Conservation (phyloP, 2,797 vertebrate species). For the Hippoglossus hippoglossus region DNA sequence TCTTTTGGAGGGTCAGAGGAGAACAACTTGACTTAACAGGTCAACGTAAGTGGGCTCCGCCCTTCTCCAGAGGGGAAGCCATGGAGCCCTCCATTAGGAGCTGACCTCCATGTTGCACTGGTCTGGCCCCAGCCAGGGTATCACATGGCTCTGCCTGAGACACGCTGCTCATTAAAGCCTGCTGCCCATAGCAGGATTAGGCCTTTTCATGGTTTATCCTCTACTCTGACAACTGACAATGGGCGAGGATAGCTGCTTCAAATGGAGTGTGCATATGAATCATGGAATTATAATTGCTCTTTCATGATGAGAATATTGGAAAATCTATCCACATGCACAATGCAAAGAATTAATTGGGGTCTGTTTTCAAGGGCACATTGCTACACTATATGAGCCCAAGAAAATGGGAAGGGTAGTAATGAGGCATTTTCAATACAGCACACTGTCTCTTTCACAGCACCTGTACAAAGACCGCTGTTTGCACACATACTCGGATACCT, state of each 20-base stretch:
- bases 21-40: constrained; percentile 87
- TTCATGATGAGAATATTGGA: constrained; percentile 83
- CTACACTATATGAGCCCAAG: constrained; percentile 67
- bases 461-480: constrained; percentile 57
- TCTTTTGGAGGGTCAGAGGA: constrained; percentile 83
- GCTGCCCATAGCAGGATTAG: constrained; percentile 82
- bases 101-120: constrained; percentile 78
- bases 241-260: constrained; percentile 75
- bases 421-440: constrained; percentile 66
- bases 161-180: constrained; percentile 84
- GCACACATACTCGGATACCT: constrained; percentile 50
- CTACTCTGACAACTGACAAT: constrained; percentile 82
- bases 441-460: constrained; percentile 55
- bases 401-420: constrained; percentile 71
- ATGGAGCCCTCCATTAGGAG: constrained; percentile 82
- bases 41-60: constrained; percentile 83
- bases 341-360: constrained; percentile 81
- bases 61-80: constrained; percentile 82
- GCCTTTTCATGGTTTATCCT: constrained; percentile 83
- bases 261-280: constrained; percentile 80
- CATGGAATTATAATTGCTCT: constrained; percentile 84
- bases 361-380: constrained; percentile 81
- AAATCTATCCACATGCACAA: constrained; percentile 79
- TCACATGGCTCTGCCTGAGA: constrained; percentile 81
- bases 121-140: constrained; percentile 78